Conservation (phyloP, 2,888 invertebrate genomes). For the Ophonus ardosiacus region DNA sequence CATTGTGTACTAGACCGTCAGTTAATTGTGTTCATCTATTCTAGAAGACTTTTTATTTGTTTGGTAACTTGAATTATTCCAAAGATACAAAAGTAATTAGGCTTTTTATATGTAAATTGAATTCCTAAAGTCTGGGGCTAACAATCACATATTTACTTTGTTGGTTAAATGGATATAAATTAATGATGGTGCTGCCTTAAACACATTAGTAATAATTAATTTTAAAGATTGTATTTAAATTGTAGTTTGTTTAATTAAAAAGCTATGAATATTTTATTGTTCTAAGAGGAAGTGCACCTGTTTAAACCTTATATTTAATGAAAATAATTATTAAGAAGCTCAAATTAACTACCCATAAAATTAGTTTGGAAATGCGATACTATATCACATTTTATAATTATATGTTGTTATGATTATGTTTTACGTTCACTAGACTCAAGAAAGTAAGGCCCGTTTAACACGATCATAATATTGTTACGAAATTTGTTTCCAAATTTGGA, state of each 20-base stretch:
- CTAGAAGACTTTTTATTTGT: background rate
- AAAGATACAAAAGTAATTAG: slow-evolving; percentile 36
- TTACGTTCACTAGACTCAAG: too few species aligned
- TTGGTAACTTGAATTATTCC: slow-evolving; percentile 23
- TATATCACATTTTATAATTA: background rate
- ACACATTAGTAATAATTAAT: slow-evolving; percentile 31
- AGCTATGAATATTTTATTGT: background rate
- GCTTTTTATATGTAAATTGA: slow-evolving; percentile 44
- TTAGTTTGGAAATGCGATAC: background rate
- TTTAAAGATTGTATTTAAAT: slow-evolving; percentile 2
- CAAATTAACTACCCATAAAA: background rate
- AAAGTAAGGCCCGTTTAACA: too few species aligned
- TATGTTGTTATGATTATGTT: background rate
- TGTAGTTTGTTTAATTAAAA: background rate
- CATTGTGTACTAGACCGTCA: slow-evolving; percentile 39
- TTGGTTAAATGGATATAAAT: slow-evolving; percentile 26
- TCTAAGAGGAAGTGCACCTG: background rate
- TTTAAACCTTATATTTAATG: background rate
- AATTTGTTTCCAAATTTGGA: too few species aligned
- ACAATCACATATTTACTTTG: slow-evolving; percentile 40
- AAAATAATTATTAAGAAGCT: background rate
- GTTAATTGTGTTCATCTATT: slow-evolving; percentile 46
- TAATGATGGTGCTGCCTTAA: background rate
- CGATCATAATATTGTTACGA: too few species aligned
- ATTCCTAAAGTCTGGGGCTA: background rate